Evolutionary conservation across 2,113 vertebrate species (phyloP).

Genomic region (Trogon surrucura): DNA sequence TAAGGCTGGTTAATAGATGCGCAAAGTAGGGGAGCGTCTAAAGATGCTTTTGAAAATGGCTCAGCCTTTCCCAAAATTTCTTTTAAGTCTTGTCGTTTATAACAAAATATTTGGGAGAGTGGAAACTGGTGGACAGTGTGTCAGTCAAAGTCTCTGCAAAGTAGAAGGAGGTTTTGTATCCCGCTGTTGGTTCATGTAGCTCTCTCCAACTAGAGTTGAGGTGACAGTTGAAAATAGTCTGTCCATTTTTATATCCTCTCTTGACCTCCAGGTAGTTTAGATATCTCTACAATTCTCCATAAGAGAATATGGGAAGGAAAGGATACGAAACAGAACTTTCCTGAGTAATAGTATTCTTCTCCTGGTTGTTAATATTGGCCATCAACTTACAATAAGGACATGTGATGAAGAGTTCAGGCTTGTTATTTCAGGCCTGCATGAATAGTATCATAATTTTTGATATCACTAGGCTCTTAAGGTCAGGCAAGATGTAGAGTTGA

Average conservation of each 20-base stretch:
- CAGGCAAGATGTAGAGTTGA: not conserved
- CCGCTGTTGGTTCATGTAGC: fast-evolving
- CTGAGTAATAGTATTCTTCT: not conserved
- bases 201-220: not conserved
- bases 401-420: not conserved
- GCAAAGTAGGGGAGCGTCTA: not conserved
- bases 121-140: fast-evolving
- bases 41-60: not conserved
- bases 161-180: not conserved
- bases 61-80: not conserved
- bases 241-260: not conserved
- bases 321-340: not conserved
- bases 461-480: not conserved
- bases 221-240: not conserved
- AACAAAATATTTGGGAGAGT: not conserved
- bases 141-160: not conserved
- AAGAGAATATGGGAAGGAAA: not conserved
- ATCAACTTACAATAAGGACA: not conserved
- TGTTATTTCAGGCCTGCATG: not conserved
- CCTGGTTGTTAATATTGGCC: not conserved
- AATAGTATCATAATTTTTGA: not conserved
- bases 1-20: not conserved
- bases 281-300: not conserved
- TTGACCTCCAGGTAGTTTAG: not conserved
- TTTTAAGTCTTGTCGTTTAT: not conserved